A percentile compares a stretch with the other conserved stretches of the same genome.
Conservation (phyloP, 30 jellyfish, hydroid and myxozoan genomes). For the Rhopilema esculentum region DNA sequence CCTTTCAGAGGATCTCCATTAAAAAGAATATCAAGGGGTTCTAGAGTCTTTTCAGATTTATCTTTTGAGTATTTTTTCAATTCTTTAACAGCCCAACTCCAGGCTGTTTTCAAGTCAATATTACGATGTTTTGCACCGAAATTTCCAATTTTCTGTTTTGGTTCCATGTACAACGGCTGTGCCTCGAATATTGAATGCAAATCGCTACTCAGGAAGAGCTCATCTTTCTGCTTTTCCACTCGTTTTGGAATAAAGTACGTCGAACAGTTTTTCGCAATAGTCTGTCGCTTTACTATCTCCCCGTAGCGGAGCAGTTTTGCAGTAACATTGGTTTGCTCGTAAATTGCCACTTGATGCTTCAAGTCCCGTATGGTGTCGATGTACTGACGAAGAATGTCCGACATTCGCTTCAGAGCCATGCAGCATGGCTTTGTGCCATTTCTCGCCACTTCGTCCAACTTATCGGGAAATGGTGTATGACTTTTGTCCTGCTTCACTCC, state of each 20-base stretch:
- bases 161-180: slow-evolving; percentile 57
- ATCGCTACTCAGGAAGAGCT: slow-evolving; percentile 55
- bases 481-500: background rate
- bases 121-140: slow-evolving; percentile 82
- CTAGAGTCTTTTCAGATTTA: slow-evolving; percentile 13
- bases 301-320: slow-evolving; percentile 71
- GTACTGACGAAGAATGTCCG: slow-evolving; percentile 85
- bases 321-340: slow-evolving; percentile 72
- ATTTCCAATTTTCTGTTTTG: slow-evolving; percentile 79
- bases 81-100: slow-evolving; percentile 65
- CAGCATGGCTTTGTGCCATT: slow-evolving; percentile 89
- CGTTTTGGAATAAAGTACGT: slow-evolving; percentile 31
- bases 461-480: slow-evolving; percentile 76
- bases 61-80: slow-evolving; percentile 24
- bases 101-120: slow-evolving; percentile 69
- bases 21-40: slow-evolving; percentile 54
- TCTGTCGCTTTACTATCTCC: slow-evolving; percentile 57
- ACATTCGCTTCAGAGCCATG: slow-evolving; percentile 89
- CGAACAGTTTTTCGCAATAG: slow-evolving; percentile 70
- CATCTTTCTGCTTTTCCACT: slow-evolving; percentile 61
- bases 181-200: slow-evolving; percentile 64
- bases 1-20: slow-evolving; percentile 77
- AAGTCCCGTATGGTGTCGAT: slow-evolving; percentile 76
- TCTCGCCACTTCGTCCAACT: slow-evolving; percentile 61
- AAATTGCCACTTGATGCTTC: slow-evolving; percentile 74